Percentiles rank a stretch among this genome's conserved stretches.
phyloP scores from a whole-genome alignment of 2,797 vertebrate genomes.

The Galagoides demidoff region DNA sequence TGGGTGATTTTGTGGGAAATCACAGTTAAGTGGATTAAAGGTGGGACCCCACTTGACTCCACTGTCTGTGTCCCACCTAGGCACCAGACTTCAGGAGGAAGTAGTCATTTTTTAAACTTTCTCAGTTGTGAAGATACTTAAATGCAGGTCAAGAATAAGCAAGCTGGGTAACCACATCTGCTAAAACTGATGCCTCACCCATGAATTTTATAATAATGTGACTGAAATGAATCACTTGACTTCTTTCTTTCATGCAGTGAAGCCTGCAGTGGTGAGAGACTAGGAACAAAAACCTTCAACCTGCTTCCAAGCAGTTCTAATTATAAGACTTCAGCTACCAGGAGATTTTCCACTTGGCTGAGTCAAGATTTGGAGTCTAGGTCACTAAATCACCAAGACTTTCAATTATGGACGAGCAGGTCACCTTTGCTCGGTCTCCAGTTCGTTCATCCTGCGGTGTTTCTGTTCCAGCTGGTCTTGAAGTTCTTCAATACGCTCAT shows the following conservation, averaged over 20 bases:
- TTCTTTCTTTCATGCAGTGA: neutral
- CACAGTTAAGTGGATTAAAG: neutral
- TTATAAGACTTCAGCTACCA: neutral
- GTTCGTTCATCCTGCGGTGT: slow-evolving; percentile 91
- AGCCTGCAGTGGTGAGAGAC: neutral
- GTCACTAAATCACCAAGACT: neutral
- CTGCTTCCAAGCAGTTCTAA: neutral
- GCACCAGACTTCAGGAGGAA: neutral
- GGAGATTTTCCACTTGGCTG: neutral
- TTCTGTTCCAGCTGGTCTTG: slow-evolving; percentile 93
- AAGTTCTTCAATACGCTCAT: slow-evolving; percentile 91
- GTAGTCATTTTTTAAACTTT: neutral
- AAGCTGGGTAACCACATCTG: neutral
- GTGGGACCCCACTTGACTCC: neutral
- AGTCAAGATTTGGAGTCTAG: neutral
- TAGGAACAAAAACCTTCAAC: neutral
- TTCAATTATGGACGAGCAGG: neutral
- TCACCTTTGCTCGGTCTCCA: slow-evolving; percentile 97
- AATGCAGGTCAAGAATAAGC: slow-evolving; percentile 45
- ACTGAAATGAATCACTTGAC: neutral
- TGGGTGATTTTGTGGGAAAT: neutral
- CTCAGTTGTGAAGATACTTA: neutral
- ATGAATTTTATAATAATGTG: neutral
- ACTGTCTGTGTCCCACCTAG: neutral
- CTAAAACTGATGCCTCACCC: neutral